phyloP scores from a whole-genome alignment of 2,113 vertebrate species.

The Cervus canadensis region DNA sequence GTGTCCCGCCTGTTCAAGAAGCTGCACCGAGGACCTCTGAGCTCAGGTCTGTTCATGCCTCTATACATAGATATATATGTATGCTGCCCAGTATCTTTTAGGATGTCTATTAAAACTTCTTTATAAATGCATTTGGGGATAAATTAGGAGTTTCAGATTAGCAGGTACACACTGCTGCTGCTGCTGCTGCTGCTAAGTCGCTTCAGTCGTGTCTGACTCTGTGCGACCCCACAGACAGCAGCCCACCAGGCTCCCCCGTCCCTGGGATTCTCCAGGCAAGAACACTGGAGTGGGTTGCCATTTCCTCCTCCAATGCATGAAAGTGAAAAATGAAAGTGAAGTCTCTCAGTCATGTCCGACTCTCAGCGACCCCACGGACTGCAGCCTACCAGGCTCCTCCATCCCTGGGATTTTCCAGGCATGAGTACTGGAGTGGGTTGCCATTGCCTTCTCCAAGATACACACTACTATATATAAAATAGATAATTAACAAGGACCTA shows the following conservation, averaged over 20 bases:
- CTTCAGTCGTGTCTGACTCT: accelerated
- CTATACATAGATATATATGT: background rate
- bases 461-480: background rate
- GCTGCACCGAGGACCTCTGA: background rate
- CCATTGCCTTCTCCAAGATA: background rate
- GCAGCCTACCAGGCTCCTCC: too few species aligned
- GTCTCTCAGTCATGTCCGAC: accelerated
- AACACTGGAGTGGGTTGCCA: too few species aligned
- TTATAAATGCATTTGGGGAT: background rate
- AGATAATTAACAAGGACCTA: background rate
- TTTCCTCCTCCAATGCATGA: too few species aligned
- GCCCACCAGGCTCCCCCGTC: background rate
- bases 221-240: accelerated
- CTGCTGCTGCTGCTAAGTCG: background rate
- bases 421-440: background rate
- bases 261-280: background rate
- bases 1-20: background rate
- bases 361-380: too few species aligned
- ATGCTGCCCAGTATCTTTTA: background rate
- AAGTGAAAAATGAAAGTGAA: too few species aligned
- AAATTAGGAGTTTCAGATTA: background rate
- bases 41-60: accelerated
- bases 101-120: background rate
- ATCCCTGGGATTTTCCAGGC: background rate
- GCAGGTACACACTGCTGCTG: background rate